Percentiles rank a stretch among this genome's conserved stretches.
phyloP scores from a whole-genome alignment of 2,888 invertebrate genomes.

The Patella ulyssiponensis region DNA sequence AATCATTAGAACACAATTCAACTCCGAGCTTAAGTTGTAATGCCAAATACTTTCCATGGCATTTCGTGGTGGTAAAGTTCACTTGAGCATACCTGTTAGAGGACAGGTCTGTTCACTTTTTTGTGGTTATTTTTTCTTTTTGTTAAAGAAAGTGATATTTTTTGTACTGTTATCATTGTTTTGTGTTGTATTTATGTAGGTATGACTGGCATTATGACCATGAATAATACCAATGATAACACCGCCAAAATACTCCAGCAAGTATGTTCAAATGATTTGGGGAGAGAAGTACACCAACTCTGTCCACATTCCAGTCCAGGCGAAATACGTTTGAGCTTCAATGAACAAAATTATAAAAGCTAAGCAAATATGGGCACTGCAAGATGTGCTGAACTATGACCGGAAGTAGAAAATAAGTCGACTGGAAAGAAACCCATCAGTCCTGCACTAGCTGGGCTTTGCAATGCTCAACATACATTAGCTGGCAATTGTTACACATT shows the following conservation, averaged over 20 bases:
- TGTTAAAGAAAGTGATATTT: too few species aligned
- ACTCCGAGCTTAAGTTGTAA: too few species aligned
- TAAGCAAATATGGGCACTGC: constrained; percentile 46
- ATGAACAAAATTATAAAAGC: constrained; percentile 46
- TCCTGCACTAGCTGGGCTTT: constrained; percentile 43
- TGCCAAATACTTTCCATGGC: too few species aligned
- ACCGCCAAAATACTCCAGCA: constrained; percentile 22
- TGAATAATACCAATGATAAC: constrained; percentile 15
- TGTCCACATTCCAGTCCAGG: constrained; percentile 22
- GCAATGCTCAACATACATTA: constrained; percentile 20
- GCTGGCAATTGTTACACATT: constrained; percentile 50
- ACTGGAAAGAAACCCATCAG: constrained; percentile 41
- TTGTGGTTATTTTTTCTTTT: too few species aligned
- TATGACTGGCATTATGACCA: constrained; percentile 32
- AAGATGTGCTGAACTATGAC: constrained; percentile 44
- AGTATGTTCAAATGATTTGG: constrained; percentile 50
- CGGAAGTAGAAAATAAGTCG: constrained; percentile 37
- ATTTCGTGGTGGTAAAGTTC: too few species aligned
- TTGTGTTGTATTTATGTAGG: constrained; percentile 20
- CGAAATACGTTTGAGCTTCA: constrained; percentile 43
- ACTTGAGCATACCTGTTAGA: too few species aligned
- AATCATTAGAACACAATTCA: too few species aligned
- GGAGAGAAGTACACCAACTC: constrained; percentile 15
- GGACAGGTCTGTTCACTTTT: too few species aligned
- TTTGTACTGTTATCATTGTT: too few species aligned